Percentiles rank a stretch among this genome's conserved stretches.
Evolutionary conservation across 2,113 vertebrate species (phyloP).

Genomic region (Ophthalmolycus amberensis): DNA sequence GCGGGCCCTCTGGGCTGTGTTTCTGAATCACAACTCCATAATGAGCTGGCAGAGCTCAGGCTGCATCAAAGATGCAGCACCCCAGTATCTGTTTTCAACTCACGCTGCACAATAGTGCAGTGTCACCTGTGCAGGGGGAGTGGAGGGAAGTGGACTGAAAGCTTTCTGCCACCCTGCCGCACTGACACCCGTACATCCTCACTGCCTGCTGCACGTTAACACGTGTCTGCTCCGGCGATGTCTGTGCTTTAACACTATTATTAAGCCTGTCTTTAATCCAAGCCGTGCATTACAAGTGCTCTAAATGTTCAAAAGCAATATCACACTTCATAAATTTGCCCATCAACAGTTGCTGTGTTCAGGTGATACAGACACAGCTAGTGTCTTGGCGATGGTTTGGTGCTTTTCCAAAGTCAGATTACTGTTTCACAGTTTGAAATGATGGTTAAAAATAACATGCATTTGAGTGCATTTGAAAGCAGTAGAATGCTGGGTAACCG

Average conservation of each 20-base stretch:
- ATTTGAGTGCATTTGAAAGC: too few species aligned
- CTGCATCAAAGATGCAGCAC: slow-evolving; percentile 82
- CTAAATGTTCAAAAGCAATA: background rate
- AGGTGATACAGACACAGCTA: background rate
- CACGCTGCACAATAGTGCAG: slow-evolving; percentile 54
- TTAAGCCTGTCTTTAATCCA: background rate
- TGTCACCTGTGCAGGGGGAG: slow-evolving; percentile 56
- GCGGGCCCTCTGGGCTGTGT: slow-evolving; percentile 66
- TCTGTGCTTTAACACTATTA: background rate
- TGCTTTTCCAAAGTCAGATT: background rate
- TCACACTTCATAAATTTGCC: background rate
- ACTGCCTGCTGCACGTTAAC: background rate
- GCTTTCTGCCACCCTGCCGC: slow-evolving; percentile 19
- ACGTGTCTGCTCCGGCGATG: background rate
- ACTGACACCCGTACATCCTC: slow-evolving; percentile 29
- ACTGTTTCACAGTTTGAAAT: background rate
- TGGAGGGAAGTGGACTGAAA: slow-evolving; percentile 13
- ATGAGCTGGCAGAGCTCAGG: slow-evolving; percentile 75
- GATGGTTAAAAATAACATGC: background rate
- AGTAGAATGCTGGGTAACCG: too few species aligned
- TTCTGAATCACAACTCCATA: slow-evolving; percentile 85
- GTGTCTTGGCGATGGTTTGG: background rate
- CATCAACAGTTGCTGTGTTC: background rate
- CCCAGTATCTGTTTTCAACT: slow-evolving; percentile 76
- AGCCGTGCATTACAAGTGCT: background rate